Evolutionary conservation across 2,797 vertebrate genomes (phyloP).

Genomic region (Onychomys leucogaster): DNA sequence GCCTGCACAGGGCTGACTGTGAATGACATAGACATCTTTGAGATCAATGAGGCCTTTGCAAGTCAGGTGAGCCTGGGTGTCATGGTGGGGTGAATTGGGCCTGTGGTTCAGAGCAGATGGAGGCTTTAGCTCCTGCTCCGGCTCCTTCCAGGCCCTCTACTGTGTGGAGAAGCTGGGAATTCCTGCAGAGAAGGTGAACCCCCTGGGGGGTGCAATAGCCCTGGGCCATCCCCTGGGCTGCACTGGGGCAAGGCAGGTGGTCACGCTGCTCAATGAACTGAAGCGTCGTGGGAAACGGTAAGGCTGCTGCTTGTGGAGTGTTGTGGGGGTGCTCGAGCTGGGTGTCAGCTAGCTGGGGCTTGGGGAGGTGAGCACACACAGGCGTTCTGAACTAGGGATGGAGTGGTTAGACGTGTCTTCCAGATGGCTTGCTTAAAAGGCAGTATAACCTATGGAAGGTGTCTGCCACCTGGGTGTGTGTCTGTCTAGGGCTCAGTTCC

Average conservation of each 20-base stretch:
- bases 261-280: slow-evolving; percentile 94
- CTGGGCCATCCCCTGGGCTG: slow-evolving; percentile 97
- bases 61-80: slow-evolving; percentile 89
- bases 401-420: not conserved
- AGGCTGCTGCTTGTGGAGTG: not conserved
- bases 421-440: too few relatives aligned
- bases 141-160: slow-evolving; percentile 90
- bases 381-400: not conserved
- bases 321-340: not conserved
- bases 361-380: too few relatives aligned
- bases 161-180: slow-evolving; percentile 94
- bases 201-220: slow-evolving; percentile 95
- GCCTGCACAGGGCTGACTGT: slow-evolving; percentile 87
- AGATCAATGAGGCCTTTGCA: slow-evolving; percentile 93
- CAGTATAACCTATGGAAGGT: not conserved
- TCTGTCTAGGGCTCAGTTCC: not conserved
- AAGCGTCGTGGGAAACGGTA: slow-evolving; percentile 92
- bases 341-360: not conserved
- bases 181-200: slow-evolving; percentile 93
- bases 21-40: slow-evolving; percentile 90
- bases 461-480: not conserved
- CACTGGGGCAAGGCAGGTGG: slow-evolving; percentile 92
- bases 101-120: fast-evolving
- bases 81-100: fast-evolving
- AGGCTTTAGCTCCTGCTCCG: not conserved